A percentile compares a stretch with the other conserved stretches of the same genome.
Evolutionary conservation across 1,140 invertebrate genomes (phyloP).

Genomic region (Papilio helenus): DNA sequence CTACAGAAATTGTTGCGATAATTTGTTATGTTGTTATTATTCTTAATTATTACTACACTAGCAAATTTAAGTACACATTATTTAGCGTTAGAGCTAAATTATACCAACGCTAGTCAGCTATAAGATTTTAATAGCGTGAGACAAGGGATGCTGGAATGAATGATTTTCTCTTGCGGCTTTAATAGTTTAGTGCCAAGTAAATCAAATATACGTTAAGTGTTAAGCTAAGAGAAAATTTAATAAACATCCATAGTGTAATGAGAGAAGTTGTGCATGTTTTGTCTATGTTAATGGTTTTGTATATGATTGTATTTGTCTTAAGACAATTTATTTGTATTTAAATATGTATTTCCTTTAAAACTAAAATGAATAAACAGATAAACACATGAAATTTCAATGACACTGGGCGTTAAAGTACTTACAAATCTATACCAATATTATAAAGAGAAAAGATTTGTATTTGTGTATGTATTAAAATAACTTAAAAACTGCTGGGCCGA

Average conservation of each 20-base stretch:
- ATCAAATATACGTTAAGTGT: constrained; percentile 21
- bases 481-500: too few relatives aligned
- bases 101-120: neutral
- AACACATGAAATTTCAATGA: too few relatives aligned
- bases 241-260: neutral
- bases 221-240: neutral
- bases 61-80: neutral
- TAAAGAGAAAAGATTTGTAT: too few relatives aligned
- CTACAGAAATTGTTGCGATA: too few relatives aligned
- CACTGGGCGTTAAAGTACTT: too few relatives aligned
- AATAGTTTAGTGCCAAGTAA: constrained; percentile 24
- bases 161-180: constrained; percentile 18
- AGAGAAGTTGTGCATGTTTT: neutral
- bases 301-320: too few relatives aligned
- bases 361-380: too few relatives aligned
- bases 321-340: too few relatives aligned
- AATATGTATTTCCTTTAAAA: too few relatives aligned
- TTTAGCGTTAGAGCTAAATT: neutral
- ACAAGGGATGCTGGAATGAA: constrained; percentile 17
- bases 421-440: too few relatives aligned
- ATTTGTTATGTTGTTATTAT: neutral
- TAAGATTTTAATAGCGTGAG: constrained; percentile 16
- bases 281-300: neutral
- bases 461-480: too few relatives aligned
- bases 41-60: neutral